Evolutionary conservation across 1,140 invertebrate genomes (phyloP), one percentile per base, ranked within the genome.

Genomic region (Fopius arisanus): DNA sequence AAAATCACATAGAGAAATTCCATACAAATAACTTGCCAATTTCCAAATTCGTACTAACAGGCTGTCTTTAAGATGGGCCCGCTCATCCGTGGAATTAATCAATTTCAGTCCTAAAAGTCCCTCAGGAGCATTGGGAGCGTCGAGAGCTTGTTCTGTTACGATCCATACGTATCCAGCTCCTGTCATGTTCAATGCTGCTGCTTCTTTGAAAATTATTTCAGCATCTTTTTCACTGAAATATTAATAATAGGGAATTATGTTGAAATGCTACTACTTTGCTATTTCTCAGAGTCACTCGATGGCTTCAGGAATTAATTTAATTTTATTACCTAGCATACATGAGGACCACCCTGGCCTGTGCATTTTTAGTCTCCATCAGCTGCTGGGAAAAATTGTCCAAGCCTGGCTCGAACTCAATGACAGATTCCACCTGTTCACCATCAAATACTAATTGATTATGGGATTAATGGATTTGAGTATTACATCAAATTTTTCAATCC

Each of bases 111-210:
- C 97, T 9, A 99, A 87, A 10, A 96, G 91, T 65, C 97, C 97
- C 84, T 94, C 92, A 0, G 96, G 96, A 48, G 93, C 93, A 84
- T 97, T 97, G 23, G 91, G 89, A 19, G 96, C 95, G 75, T 92
- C 90, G 75, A 98, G 88, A 3, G 96, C 96, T 86, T 98, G 96
- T 84, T 98, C 97, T 1, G 96, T 98, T 3, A 98, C 96, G 82
- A 98, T 93, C 97, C 97, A 99, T n/a, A 97, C 97, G 86, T 97
- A 97, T 26, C 96, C 96, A 54, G 92, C 90, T 9, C 92, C 93
- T 0, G 96, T 97, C 94, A 98, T 96, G 82, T 97, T 97, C 66
- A 96, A 88, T 51, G 89, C 88, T 0, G 92, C 91, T 2, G 97
- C 96, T 89, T 98, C 95, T 70, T 92, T 88, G 87, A 98, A 98